phyloP scores from a whole-genome alignment of 2,797 vertebrate genomes.

The Luscinia megarhynchos region DNA sequence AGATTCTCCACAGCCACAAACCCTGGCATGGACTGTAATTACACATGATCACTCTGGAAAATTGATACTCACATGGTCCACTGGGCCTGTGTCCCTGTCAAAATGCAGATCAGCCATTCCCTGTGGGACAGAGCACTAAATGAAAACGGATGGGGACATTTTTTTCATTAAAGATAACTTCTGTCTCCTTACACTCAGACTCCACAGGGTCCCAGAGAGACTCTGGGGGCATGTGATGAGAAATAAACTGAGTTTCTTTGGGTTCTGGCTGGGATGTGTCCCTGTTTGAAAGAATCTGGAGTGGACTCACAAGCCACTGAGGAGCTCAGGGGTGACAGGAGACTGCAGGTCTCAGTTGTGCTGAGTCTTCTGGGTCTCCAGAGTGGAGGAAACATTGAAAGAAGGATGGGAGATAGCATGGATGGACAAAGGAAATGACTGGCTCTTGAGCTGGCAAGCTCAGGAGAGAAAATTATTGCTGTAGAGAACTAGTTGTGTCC shows the following conservation, averaged over 20 bases:
- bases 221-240: not conserved
- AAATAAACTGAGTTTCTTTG: not conserved
- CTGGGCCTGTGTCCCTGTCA: conserved; percentile 49
- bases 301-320: not conserved
- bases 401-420: not conserved
- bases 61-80: conserved; percentile 63
- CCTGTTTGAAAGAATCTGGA: not conserved
- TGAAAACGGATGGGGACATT: not conserved
- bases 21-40: conserved; percentile 57
- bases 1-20: conserved; percentile 53
- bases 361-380: not conserved
- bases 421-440: not conserved
- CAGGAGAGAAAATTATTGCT: not conserved
- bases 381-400: not conserved
- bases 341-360: not conserved
- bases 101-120: conserved; percentile 68
- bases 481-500: not conserved
- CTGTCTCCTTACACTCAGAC: not conserved
- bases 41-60: conserved; percentile 62
- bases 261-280: not conserved
- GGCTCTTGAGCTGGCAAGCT: not conserved
- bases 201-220: not conserved
- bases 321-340: not conserved
- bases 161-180: not conserved
- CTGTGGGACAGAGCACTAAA: not conserved